These are phyloP conservation scores for Phyto melanocephala DNA, from an alignment of 2,888 invertebrate genomes.

Conservation along the genomic window DNA sequence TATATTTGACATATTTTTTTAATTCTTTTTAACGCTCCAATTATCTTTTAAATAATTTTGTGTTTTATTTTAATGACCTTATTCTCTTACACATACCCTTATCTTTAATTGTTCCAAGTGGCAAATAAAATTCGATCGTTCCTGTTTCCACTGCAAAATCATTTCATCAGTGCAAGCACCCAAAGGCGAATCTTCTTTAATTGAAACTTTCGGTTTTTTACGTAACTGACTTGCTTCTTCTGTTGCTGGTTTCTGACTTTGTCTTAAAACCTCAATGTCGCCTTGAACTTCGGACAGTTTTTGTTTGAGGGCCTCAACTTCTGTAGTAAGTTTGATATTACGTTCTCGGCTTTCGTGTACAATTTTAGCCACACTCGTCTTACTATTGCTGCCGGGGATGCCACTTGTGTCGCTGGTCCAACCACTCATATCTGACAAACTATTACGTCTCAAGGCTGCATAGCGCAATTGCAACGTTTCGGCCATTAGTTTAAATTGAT, in stretches of 20 bases:
- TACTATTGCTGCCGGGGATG: constrained; percentile 69
- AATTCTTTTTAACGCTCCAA: no score
- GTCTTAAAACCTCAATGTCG: constrained; percentile 84
- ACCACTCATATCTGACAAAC: constrained; percentile 50
- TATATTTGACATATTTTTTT: no score
- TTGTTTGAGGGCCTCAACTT: constrained; percentile 85
- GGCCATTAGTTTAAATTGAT: constrained; percentile 88
- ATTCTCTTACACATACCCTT: constrained; percentile 60
- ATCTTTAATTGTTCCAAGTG: constrained; percentile 77
- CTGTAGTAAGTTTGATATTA: constrained; percentile 81
- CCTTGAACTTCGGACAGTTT: constrained; percentile 85
- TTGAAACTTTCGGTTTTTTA: constrained; percentile 26
- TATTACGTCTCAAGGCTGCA: constrained; percentile 79
- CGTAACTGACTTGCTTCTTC: constrained; percentile 31
- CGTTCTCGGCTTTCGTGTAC: constrained; percentile 82
- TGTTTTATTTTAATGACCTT: no score
- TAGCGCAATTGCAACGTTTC: constrained; percentile 85
- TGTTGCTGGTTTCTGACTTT: not conserved
- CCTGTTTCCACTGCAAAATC: constrained; percentile 74
- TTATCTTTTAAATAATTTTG: no score
- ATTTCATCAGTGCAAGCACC: constrained; percentile 33
- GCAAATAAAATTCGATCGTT: constrained; percentile 76
- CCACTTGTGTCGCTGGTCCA: constrained; percentile 72
- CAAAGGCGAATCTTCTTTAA: constrained; percentile 27
- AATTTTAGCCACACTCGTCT: constrained; percentile 81